phyloP scores from a whole-genome alignment of 2,113 vertebrate genomes.

The Felis chaus region DNA sequence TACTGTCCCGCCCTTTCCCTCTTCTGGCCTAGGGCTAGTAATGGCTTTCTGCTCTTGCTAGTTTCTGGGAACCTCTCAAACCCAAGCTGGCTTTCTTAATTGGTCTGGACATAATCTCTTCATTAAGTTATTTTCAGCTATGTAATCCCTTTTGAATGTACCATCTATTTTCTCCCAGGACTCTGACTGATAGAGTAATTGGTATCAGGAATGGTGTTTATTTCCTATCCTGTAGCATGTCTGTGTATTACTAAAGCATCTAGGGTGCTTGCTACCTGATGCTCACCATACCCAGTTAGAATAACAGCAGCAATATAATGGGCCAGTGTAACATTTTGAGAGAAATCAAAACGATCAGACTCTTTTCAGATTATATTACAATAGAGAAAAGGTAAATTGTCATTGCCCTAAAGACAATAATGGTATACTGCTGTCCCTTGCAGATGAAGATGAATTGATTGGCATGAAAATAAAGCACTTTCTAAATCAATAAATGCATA shows the following conservation, averaged over 20 bases:
- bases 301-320: neutral
- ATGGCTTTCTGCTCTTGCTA: neutral
- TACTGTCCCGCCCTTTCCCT: neutral
- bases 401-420: neutral
- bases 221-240: neutral
- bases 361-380: neutral
- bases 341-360: neutral
- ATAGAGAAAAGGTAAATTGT: neutral
- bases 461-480: constrained; percentile 27
- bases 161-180: neutral
- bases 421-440: neutral
- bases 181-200: neutral
- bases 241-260: neutral
- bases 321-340: neutral
- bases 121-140: constrained; percentile 12
- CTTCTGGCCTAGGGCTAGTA: neutral
- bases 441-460: neutral
- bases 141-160: neutral
- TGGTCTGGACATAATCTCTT: neutral
- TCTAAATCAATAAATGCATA: neutral
- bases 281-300: neutral
- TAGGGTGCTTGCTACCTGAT: neutral
- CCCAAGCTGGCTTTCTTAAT: neutral
- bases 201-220: neutral
- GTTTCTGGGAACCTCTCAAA: neutral